Conservation (phyloP, 2,888 invertebrate species). For the Lochmaea capreae region DNA sequence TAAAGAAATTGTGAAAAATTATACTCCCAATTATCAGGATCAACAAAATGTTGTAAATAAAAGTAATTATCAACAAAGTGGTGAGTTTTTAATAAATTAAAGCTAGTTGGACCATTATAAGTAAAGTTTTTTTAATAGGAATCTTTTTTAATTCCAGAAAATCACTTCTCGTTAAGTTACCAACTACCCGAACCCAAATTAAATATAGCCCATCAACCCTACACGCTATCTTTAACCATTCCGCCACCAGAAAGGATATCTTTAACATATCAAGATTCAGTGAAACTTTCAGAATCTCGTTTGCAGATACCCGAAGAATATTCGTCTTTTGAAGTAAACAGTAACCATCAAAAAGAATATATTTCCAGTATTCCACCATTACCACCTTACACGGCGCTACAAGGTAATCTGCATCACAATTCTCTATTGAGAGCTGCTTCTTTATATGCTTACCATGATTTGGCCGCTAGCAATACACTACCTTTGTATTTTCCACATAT, state of each 20-base stretch:
- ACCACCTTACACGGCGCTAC: conserved; percentile 60
- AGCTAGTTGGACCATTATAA: too few species aligned
- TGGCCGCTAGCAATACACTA: conserved; percentile 52
- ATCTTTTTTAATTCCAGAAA: conserved; percentile 34
- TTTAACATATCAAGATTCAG: conserved; percentile 38
- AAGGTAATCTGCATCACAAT: conserved; percentile 58
- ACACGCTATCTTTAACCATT: conserved; percentile 40
- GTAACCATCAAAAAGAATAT: conserved; percentile 33
- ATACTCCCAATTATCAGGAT: conserved; percentile 35
- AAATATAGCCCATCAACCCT: conserved; percentile 33
- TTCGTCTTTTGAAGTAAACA: conserved; percentile 15
- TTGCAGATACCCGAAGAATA: conserved; percentile 21
- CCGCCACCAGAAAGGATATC: conserved; percentile 42
- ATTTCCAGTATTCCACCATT: conserved; percentile 44
- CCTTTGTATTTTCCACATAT: conserved; percentile 57
- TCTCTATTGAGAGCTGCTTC: conserved; percentile 59
- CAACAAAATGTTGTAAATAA: conserved; percentile 44
- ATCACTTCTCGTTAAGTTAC: conserved; percentile 33
- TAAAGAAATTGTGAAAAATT: conserved; percentile 46
- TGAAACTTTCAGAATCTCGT: conserved; percentile 32
- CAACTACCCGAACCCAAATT: conserved; percentile 38
- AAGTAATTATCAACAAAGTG: conserved; percentile 45
- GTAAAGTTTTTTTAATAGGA: too few species aligned
- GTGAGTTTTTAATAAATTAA: conserved; percentile 21
- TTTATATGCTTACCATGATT: conserved; percentile 58